Evolutionary conservation across 2,797 vertebrate genomes (phyloP).

Genomic region (Capromys pilorides): DNA sequence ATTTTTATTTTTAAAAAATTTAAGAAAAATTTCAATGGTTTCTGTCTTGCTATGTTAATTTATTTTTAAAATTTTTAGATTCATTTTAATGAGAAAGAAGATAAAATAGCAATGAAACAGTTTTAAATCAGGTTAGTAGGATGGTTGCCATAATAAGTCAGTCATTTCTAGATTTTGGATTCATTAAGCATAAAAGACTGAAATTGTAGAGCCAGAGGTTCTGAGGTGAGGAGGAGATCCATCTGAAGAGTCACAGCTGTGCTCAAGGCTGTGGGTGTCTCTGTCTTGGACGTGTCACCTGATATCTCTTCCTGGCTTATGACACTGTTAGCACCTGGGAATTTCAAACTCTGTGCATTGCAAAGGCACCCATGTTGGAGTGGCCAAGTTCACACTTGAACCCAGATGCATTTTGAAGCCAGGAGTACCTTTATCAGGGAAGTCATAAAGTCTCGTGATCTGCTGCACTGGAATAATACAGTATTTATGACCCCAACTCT

Average conservation of each 20-base stretch:
- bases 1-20: not conserved
- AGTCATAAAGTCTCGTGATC: not conserved
- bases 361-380: not conserved
- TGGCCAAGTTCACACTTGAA: not conserved
- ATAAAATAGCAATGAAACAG: no score
- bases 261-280: accelerated
- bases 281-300: no score
- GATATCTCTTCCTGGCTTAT: not conserved
- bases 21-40: no score
- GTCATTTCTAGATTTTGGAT: not conserved
- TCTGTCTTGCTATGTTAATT: no score
- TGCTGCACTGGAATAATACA: not conserved
- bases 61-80: no score
- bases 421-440: not conserved
- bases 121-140: no score
- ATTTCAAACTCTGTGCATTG: not conserved
- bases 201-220: not conserved
- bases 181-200: not conserved
- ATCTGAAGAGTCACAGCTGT: not conserved
- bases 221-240: accelerated
- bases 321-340: not conserved
- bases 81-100: no score
- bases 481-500: not conserved
- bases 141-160: no score
- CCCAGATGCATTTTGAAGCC: not conserved